Evolutionary conservation across 2,113 vertebrate genomes (phyloP).

Genomic region (Vulpes ferrilata): DNA sequence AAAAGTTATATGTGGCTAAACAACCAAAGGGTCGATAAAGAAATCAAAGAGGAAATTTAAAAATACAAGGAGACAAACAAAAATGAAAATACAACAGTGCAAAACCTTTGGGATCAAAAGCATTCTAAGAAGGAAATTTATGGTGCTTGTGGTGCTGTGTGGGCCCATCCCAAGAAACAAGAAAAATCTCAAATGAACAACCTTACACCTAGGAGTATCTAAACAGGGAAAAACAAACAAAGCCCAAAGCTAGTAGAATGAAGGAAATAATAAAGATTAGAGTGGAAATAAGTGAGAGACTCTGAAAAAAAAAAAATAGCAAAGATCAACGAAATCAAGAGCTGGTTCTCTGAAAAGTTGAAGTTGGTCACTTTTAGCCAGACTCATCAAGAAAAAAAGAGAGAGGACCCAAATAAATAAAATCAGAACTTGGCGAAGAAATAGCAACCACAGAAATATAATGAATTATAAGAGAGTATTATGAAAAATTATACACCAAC

Average conservation of each 20-base stretch:
- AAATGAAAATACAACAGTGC: not conserved
- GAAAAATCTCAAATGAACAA: not conserved
- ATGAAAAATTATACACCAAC: not conserved
- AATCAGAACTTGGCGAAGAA: not conserved
- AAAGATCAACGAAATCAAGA: not conserved
- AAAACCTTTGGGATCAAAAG: not conserved
- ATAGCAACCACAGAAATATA: not conserved
- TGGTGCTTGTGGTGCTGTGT: not conserved
- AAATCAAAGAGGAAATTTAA: not conserved
- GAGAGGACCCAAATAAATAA: not conserved
- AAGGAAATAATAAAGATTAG: not conserved
- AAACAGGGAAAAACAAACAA: not conserved
- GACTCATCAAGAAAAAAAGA: not conserved
- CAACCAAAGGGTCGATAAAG: not conserved
- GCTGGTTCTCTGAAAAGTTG: not conserved
- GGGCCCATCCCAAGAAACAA: not conserved
- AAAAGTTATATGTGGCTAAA: not conserved
- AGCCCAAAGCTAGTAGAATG: not conserved
- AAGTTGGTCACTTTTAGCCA: not conserved
- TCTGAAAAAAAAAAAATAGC: not conserved
- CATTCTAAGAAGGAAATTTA: not conserved
- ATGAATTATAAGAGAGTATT: not conserved
- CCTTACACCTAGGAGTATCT: not conserved
- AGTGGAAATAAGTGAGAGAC: not conserved
- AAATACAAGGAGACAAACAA: not conserved